Base-by-base conservation (phyloP, 1,140 invertebrate species). In the Gonatopus flavifemur region DNA sequence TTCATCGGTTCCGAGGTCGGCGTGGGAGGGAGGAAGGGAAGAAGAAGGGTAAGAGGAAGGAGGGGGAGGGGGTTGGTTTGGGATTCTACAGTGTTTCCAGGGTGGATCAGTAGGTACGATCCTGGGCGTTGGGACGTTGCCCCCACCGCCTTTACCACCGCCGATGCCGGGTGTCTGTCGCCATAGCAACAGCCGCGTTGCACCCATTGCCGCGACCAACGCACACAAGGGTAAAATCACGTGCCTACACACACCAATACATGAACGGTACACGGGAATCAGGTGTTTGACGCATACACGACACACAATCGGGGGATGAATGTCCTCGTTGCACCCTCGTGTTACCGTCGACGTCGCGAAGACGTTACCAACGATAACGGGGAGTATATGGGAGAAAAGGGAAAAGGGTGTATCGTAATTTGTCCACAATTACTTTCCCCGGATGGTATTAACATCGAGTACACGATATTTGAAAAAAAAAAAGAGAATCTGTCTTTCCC, bases 161-260 rank as follows among this genome's bases (percentile, higher is more conserved):
- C 54, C 66, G 65, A 67, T 66, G 70, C 66, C 72, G 70, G 73
- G 72, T 69, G 75, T 77, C 76, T 77, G 75, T 79, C 72, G 69
- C 76, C 74, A 76, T 79, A 67, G 77, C 66, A 73, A 79, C 77
- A 75, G 72, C 66, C 68, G 71, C 71, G 72, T 72, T 76, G 67
- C 70, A 67, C 69, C 70, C 66, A 74, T 68, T 57, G 58, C 10
- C 19, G 3, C 22, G 16, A 30, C 37, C 46, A 35, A 10, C 37
- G 19, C 32, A 20, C 33, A 46, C 32, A 25, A 24, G 49, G 49
- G 46, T 41, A n/a, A n/a, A n/a, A n/a, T n/a, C n/a, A 52, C 48
- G 32, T 20, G 39, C 25, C 9, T 42, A 25, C 44, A 55, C 21
- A 25, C 21, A 43, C 12, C n/a, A 9, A 39, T 15, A 10, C 20